These are phyloP conservation scores for Diplazon laetatorius DNA, from an alignment of 2,888 invertebrate genomes.

Conservation along the genomic window DNA sequence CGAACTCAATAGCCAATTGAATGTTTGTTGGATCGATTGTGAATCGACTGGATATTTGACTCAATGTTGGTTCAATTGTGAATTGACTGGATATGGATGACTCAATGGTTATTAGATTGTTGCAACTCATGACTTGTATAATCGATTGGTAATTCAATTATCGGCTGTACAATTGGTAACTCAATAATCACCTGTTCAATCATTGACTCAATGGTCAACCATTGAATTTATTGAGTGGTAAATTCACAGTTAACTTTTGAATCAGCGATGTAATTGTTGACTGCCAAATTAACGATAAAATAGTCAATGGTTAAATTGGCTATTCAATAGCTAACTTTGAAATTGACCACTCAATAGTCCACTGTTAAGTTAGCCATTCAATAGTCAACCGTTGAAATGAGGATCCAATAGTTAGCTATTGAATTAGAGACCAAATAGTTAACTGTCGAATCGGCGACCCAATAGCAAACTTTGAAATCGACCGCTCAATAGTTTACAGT, in stretches of 20 bases:
- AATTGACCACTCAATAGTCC: conserved; percentile 73
- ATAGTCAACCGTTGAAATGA: not conserved
- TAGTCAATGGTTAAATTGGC: not conserved
- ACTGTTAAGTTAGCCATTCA: not conserved
- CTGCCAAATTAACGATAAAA: too few species aligned
- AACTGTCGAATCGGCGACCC: not conserved
- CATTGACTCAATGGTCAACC: not conserved
- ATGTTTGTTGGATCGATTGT: too few species aligned
- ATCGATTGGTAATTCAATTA: too few species aligned
- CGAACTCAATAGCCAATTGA: too few species aligned
- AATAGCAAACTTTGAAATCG: not conserved
- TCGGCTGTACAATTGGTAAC: too few species aligned
- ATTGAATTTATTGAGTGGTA: not conserved
- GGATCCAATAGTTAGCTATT: not conserved
- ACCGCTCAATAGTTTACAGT: not conserved
- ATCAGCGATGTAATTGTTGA: too few species aligned
- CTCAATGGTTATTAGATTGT: too few species aligned
- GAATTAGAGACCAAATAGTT: not conserved
- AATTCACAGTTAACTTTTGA: not conserved
- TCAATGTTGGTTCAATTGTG: too few species aligned
- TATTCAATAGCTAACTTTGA: conserved; percentile 66
- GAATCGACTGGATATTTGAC: too few species aligned
- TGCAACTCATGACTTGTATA: too few species aligned
- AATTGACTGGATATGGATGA: too few species aligned
- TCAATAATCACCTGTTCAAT: too few species aligned